phyloP scores from a whole-genome alignment of 2,797 vertebrate species.

The Cossypha dichroa region DNA sequence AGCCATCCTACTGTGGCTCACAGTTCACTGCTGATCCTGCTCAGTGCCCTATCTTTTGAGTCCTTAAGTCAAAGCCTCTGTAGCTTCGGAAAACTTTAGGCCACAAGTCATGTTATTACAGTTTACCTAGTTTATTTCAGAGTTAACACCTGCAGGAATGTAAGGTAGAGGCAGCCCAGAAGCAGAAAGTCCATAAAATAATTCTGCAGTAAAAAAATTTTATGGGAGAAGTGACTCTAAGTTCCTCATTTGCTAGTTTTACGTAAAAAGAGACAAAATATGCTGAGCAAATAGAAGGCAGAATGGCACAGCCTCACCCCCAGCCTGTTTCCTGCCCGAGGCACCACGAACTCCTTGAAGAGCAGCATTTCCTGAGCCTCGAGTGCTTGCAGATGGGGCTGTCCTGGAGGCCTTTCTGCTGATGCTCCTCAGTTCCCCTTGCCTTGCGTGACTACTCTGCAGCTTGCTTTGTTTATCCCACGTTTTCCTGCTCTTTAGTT shows the following conservation, averaged over 20 bases:
- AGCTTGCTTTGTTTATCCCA: constrained; percentile 48
- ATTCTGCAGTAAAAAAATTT: neutral
- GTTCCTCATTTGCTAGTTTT: constrained; percentile 43
- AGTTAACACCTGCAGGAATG: neutral
- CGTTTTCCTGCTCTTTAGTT: constrained; percentile 22
- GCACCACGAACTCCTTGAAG: neutral
- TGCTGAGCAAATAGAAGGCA: constrained; percentile 48
- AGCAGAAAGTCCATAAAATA: neutral
- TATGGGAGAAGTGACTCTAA: neutral
- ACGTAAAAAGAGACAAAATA: neutral
- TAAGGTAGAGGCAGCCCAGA: neutral
- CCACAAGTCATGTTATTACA: neutral
- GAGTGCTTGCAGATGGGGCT: constrained; percentile 42
- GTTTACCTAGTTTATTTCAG: neutral
- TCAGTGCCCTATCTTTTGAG: neutral
- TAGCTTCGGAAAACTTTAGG: neutral
- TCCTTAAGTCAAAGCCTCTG: neutral
- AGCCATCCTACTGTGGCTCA: neutral
- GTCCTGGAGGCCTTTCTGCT: constrained; percentile 52
- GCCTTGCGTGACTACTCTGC: constrained; percentile 18
- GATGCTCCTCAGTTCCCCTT: constrained; percentile 26
- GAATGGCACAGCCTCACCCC: neutral
- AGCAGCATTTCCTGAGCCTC: constrained; percentile 53
- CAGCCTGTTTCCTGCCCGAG: neutral
- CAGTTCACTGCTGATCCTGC: neutral